Base-by-base conservation (phyloP, 2,888 invertebrate genomes). In the Copidosoma aretas region DNA sequence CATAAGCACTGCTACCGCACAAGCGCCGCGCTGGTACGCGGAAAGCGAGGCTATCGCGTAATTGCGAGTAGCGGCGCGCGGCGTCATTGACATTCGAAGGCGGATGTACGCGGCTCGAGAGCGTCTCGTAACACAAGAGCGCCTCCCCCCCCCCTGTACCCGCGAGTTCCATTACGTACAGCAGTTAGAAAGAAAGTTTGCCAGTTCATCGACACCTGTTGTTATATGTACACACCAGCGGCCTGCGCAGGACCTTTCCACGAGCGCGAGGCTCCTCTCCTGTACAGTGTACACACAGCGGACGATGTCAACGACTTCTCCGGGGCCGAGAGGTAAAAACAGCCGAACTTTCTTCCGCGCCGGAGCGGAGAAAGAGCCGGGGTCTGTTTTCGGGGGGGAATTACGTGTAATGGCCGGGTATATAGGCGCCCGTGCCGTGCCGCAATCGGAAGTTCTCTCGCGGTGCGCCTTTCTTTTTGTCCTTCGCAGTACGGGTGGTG, bases 151-250 rank as follows among this genome's bases (percentile, higher is more conserved):
- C 39, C 46, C 39, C 41, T 56, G 57, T 58, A 62, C 59, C 59
- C n/a, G n/a, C n/a, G n/a, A 41, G 51, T 25, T 49, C 19, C 67
- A 70, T 72, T 67, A 67, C 68, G 69, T 67, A n/a, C n/a, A 65
- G 70, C 32, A 65, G 70, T 61, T 64, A 66, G 69, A 70, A 74
- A 73, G 74, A 77, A 77, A 77, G 77, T 77, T 75, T 68, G 73
- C 71, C 75, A 72, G 77, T 77, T 77, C 75, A 77, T 76, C 75
- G 77, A 77, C 77, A 77, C 74, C 74, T 75, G 71, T 70, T 70
- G 67, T 67, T 8, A n/a, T 32, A 8, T 32, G 32, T 32, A 70
- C 63, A 59, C 63, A 41, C 63, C 49, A n/a, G n/a, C 63, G 17
- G 62, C 58, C 58, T 24, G 22, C 32, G 17, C 43, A 46, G 43